A percentile compares a stretch with the other conserved stretches of the same genome.
These are phyloP conservation scores for Mus spicilegus DNA, from an alignment of 2,113 vertebrate species.

Conservation along the genomic window DNA sequence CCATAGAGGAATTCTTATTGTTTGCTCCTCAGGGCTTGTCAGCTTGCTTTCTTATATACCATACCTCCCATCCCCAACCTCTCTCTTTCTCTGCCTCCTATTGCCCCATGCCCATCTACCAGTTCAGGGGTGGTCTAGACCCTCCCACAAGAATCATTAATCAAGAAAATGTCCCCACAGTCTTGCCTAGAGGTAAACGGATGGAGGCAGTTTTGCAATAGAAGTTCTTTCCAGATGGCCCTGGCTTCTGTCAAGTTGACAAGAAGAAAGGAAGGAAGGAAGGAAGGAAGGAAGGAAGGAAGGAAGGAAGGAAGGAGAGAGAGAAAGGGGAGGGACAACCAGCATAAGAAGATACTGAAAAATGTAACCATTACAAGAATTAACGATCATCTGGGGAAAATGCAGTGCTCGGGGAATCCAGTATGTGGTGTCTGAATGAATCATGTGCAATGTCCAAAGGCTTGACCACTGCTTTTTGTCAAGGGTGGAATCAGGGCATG, in stretches of 20 bases:
- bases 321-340: no score
- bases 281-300: not conserved
- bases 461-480: not conserved
- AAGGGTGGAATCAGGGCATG: not conserved
- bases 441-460: not conserved
- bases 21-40: not conserved
- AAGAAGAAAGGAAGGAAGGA: not conserved
- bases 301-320: no score
- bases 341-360: not conserved
- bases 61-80: not conserved
- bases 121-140: not conserved
- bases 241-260: not conserved
- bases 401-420: not conserved
- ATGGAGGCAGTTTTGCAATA: not conserved
- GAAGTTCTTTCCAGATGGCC: not conserved
- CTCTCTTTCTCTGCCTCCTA: not conserved
- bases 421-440: not conserved
- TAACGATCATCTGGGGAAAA: not conserved
- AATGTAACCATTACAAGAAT: not conserved
- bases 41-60: not conserved
- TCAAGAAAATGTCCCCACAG: not conserved
- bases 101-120: no score
- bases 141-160: not conserved
- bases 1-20: not conserved
- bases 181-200: not conserved